Evolutionary conservation across 2,113 vertebrate genomes (phyloP).

Genomic region (Rhinolophus sinicus): DNA sequence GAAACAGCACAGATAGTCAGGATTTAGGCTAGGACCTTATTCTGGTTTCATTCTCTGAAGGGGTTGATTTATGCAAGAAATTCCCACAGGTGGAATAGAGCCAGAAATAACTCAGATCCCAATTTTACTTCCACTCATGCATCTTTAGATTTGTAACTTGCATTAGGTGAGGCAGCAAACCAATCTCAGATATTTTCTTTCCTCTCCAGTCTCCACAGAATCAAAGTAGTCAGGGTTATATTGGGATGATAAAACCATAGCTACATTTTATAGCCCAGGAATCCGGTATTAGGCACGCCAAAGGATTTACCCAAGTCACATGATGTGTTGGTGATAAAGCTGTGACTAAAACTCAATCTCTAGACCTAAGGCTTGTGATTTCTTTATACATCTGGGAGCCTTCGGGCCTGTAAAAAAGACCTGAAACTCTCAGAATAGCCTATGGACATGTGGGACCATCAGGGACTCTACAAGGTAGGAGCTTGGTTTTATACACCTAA

Average conservation of each 20-base stretch:
- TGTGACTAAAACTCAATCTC: background rate
- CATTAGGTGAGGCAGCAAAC: background rate
- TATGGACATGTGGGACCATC: background rate
- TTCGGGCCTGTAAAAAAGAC: background rate
- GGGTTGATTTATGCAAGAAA: background rate
- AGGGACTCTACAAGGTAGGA: background rate
- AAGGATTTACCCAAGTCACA: background rate
- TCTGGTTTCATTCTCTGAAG: conserved; percentile 31
- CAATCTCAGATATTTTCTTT: background rate
- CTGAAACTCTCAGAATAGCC: background rate
- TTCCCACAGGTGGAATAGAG: background rate
- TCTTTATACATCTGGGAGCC: background rate
- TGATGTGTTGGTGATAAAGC: background rate
- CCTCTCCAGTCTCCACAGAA: background rate
- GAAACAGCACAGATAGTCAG: background rate
- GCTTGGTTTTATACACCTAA: background rate
- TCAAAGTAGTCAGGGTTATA: background rate
- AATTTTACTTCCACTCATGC: background rate
- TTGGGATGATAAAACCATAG: background rate
- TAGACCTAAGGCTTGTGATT: conserved; percentile 3
- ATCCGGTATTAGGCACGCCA: background rate
- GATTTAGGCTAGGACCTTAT: background rate
- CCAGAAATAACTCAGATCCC: background rate
- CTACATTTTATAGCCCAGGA: background rate
- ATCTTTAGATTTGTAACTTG: background rate